These are phyloP conservation scores for Desmophyllum pertusum DNA, from an alignment of 92 coral and sea anemone genomes.

Conservation along the genomic window DNA sequence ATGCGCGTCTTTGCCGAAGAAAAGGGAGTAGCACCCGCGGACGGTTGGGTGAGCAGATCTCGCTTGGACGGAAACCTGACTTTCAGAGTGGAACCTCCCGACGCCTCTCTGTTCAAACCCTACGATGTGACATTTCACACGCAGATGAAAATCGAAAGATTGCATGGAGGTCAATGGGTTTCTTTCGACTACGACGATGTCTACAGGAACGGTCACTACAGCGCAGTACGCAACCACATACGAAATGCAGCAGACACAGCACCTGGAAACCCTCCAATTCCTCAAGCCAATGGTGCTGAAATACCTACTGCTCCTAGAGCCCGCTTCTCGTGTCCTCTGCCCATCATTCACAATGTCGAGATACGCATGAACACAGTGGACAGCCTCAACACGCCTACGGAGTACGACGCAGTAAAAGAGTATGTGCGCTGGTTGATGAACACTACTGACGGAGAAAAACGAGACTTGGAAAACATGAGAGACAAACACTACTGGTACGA, in stretches of 20 bases:
- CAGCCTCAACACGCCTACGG: not conserved
- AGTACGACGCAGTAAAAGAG: not conserved
- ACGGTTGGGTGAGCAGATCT: not conserved
- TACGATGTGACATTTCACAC: not conserved
- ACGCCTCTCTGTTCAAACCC: not conserved
- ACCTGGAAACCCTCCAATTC: not conserved
- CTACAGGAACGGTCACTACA: not conserved
- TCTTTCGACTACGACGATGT: too few species aligned
- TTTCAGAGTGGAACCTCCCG: not conserved
- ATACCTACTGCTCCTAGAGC: not conserved
- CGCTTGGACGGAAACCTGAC: not conserved
- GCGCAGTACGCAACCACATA: not conserved
- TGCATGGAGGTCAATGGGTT: not conserved
- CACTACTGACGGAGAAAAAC: not conserved
- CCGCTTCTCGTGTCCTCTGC: not conserved
- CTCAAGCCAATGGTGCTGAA: not conserved
- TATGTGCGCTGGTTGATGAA: constrained; percentile 5
- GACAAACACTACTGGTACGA: not conserved
- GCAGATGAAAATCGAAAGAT: not conserved
- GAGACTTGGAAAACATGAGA: not conserved
- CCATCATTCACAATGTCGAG: not conserved
- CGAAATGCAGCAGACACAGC: not conserved
- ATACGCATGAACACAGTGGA: not conserved
- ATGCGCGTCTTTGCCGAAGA: not conserved
- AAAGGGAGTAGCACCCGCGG: not conserved